Percentiles rank a stretch among this genome's conserved stretches.
Evolutionary conservation across 2,113 vertebrate genomes (phyloP).

Genomic region (Notarius quadriscutis): DNA sequence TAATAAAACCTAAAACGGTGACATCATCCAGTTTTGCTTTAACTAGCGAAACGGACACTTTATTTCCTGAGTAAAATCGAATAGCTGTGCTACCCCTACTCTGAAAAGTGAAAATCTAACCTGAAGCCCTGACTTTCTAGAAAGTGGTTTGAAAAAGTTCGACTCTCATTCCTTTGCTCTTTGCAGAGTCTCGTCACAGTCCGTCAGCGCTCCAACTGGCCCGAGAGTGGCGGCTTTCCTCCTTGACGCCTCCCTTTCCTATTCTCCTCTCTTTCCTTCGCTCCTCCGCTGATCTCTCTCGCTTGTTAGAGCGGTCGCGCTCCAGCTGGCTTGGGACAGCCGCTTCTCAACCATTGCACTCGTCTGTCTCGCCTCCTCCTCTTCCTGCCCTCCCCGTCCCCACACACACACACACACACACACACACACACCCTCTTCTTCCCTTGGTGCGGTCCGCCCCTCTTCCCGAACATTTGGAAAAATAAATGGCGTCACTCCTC

Average conservation of each 20-base stretch:
- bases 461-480: slow-evolving; percentile 57
- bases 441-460: slow-evolving; percentile 24
- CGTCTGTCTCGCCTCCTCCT: slow-evolving; percentile 30
- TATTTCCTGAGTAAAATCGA: neutral
- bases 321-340: slow-evolving; percentile 42
- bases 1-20: neutral
- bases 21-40: neutral
- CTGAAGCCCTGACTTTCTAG: neutral
- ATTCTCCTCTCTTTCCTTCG: slow-evolving; percentile 15
- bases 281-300: neutral
- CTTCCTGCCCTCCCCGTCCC: slow-evolving; percentile 12
- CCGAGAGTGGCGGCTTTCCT: slow-evolving; percentile 18
- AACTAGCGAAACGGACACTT: neutral
- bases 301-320: slow-evolving; percentile 47
- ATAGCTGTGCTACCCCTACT: neutral
- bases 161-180: slow-evolving; percentile 35
- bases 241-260: slow-evolving; percentile 13
- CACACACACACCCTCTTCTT: neutral
- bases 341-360: slow-evolving; percentile 39
- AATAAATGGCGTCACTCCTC: slow-evolving; percentile 63
- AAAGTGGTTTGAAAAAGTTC: slow-evolving; percentile 29
- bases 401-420: neutral
- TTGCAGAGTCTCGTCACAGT: slow-evolving; percentile 25
- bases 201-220: slow-evolving; percentile 33
- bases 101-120: neutral